These are phyloP conservation scores for Entomobrya proxima DNA, from an alignment of 2,888 invertebrate genomes.

Conservation along the genomic window DNA sequence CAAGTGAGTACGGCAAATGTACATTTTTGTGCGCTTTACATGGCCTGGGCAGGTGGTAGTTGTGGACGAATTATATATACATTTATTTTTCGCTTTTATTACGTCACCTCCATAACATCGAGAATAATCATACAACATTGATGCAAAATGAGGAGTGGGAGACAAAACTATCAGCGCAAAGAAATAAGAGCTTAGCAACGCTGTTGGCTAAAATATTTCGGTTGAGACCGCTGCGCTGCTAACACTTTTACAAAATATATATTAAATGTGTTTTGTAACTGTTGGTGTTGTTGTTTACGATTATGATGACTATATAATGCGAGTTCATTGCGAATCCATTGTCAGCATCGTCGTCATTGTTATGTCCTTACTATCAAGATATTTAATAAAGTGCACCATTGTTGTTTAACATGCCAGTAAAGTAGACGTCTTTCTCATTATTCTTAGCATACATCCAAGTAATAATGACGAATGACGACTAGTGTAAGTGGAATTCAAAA, in stretches of 20 bases:
- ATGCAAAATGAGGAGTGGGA: too few species aligned
- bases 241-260: not conserved
- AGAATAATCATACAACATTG: slow-evolving; percentile 3
- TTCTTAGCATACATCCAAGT: too few species aligned
- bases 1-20: slow-evolving; percentile 16
- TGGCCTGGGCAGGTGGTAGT: not conserved
- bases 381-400: slow-evolving; percentile 3
- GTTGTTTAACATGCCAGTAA: too few species aligned
- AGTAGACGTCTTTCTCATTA: too few species aligned
- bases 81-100: slow-evolving; percentile 5
- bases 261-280: not conserved
- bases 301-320: not conserved
- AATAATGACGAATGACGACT: too few species aligned
- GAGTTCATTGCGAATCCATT: not conserved
- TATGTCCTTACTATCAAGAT: not conserved
- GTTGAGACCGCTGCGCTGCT: not conserved
- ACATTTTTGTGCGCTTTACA: not conserved
- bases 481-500: too few species aligned
- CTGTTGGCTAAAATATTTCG: not conserved
- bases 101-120: not conserved
- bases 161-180: not conserved
- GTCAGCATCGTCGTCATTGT: not conserved
- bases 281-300: not conserved
- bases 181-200: not conserved
- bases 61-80: not conserved